Conservation (phyloP, 2,797 vertebrate genomes). For the Acipenser transmontanus region DNA sequence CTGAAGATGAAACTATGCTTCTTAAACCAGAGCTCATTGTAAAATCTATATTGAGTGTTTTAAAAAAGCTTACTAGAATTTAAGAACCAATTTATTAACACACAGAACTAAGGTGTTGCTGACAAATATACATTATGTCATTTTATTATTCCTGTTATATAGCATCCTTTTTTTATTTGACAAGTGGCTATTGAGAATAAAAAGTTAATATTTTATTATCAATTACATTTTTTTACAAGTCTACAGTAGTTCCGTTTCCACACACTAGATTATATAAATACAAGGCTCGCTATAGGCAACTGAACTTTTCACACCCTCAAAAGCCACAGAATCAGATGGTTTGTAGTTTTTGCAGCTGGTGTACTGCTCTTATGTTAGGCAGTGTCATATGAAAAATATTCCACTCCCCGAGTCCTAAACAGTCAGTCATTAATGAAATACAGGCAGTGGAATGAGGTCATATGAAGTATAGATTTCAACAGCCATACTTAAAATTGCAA, state of each 20-base stretch:
- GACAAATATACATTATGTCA: background rate
- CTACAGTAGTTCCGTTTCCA: slow-evolving; percentile 72
- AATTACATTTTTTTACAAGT: slow-evolving; percentile 55
- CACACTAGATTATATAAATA: slow-evolving; percentile 62
- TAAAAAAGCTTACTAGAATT: background rate
- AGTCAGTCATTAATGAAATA: slow-evolving; percentile 96
- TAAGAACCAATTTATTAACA: background rate
- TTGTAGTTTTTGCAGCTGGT: slow-evolving; percentile 91
- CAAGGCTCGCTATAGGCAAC: slow-evolving; percentile 76
- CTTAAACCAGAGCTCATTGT: no score
- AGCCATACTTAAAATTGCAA: slow-evolving; percentile 80
- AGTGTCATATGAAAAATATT: slow-evolving; percentile 99
- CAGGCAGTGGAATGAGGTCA: slow-evolving; percentile 93
- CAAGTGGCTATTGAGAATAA: slow-evolving; percentile 51
- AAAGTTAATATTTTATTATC: slow-evolving; percentile 60
- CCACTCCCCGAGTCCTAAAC: slow-evolving; percentile 75
- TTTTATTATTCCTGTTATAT: slow-evolving; percentile 22
- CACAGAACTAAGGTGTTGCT: background rate
- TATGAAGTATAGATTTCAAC: slow-evolving; percentile 95
- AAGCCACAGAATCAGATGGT: slow-evolving; percentile 86
- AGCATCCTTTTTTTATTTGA: slow-evolving; percentile 53
- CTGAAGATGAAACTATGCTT: no score
- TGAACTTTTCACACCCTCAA: slow-evolving; percentile 97
- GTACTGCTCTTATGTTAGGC: slow-evolving; percentile 73
- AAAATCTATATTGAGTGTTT: background rate